A percentile compares a stretch with the other conserved stretches of the same genome.
Evolutionary conservation across 2,797 vertebrate species (phyloP).

Genomic region (Platyrinchus mystaceus): DNA sequence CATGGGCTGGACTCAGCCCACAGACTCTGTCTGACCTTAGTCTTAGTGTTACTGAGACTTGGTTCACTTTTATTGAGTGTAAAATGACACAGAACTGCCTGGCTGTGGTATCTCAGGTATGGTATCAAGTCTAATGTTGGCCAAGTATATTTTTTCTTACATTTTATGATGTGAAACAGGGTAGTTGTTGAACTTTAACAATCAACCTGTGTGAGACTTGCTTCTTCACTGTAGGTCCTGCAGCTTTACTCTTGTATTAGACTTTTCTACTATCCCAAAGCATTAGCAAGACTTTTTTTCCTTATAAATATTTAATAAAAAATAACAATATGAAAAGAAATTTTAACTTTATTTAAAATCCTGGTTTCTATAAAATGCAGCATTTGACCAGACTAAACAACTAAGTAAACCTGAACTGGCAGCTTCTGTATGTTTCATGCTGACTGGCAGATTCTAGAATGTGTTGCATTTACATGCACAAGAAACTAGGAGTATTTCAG

Average conservation of each 20-base stretch:
- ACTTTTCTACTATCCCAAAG: slow-evolving; percentile 16
- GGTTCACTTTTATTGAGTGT: not conserved
- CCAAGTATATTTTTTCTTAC: slow-evolving; percentile 47
- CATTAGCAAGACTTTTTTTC: not conserved
- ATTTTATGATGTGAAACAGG: slow-evolving; percentile 31
- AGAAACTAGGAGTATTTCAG: not conserved
- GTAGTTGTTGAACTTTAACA: not conserved
- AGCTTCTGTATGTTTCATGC: not conserved
- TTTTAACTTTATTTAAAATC: not conserved
- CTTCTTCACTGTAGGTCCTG: not conserved
- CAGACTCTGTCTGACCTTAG: not conserved
- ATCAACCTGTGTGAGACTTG: not conserved
- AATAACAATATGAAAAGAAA: not conserved
- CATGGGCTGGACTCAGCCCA: not conserved
- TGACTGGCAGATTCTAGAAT: not conserved
- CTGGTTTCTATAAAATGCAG: not conserved
- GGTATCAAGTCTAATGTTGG: not conserved
- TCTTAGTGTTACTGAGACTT: slow-evolving; percentile 12
- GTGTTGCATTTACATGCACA: not conserved
- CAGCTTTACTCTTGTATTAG: slow-evolving; percentile 38
- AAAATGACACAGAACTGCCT: slow-evolving; percentile 20
- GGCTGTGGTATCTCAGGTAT: not conserved
- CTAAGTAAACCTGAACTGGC: not conserved
- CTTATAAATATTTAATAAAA: not conserved
- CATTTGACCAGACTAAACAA: not conserved